Percentiles rank a stretch among this genome's conserved stretches.
phyloP scores from a whole-genome alignment of 2,888 invertebrate species.

The Drosophila pegasa region DNA sequence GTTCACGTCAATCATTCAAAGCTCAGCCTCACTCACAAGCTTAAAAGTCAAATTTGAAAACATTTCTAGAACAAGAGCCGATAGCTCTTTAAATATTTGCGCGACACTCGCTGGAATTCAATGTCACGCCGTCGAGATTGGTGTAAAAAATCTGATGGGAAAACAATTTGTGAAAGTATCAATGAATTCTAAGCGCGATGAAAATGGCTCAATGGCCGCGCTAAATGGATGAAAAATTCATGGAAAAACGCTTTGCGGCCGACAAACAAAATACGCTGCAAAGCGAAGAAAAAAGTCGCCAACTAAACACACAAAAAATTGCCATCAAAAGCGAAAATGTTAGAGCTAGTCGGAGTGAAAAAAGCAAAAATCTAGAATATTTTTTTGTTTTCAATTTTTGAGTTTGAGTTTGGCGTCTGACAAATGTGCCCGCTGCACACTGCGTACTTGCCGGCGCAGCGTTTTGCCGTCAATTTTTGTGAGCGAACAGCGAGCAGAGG shows the following conservation, averaged over 20 bases:
- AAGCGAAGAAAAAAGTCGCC: conserved; percentile 27
- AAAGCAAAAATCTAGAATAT: conserved; percentile 25
- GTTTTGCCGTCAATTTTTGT: conserved; percentile 50
- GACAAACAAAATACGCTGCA: conserved; percentile 50
- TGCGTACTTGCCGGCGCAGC: conserved; percentile 53
- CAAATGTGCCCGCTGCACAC: conserved; percentile 48
- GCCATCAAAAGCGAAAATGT: conserved; percentile 57
- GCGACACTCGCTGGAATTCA: conserved; percentile 35
- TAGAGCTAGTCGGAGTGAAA: conserved; percentile 34
- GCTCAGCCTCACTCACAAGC: not conserved
- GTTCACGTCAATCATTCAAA: not conserved
- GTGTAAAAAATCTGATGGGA: conserved; percentile 33
- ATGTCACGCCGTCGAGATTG: conserved; percentile 51
- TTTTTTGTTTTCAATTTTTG: conserved; percentile 35
- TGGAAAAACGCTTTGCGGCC: conserved; percentile 72
- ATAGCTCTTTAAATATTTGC: conserved; percentile 23
- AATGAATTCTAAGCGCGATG: conserved; percentile 75
- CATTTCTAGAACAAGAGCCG: not conserved
- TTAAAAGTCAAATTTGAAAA: not conserved
- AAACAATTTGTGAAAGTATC: conserved; percentile 71
- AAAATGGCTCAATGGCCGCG: conserved; percentile 69
- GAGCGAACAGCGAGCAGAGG: conserved; percentile 40
- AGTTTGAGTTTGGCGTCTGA: conserved; percentile 45
- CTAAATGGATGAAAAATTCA: conserved; percentile 77
- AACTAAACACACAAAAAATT: conserved; percentile 24